Conservation (phyloP, 2,888 invertebrate genomes). For the Cerastis leucographa region DNA sequence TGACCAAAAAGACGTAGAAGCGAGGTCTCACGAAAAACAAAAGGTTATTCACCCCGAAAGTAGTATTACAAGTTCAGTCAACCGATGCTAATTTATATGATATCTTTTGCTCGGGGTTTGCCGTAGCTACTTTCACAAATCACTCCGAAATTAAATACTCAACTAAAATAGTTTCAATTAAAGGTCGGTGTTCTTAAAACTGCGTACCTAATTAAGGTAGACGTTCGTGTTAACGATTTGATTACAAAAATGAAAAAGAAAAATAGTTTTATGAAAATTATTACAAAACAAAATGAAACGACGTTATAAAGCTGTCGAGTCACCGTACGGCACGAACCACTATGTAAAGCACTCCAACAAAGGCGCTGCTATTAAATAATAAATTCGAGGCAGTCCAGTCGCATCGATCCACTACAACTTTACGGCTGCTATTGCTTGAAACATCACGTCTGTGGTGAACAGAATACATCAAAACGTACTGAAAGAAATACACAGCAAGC, state of each 20-base stretch:
- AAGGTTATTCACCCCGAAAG: constrained; percentile 44
- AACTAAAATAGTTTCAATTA: constrained; percentile 14
- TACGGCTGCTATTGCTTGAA: constrained; percentile 40
- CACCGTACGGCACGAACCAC: constrained; percentile 23
- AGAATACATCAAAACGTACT: constrained; percentile 39
- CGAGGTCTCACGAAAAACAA: constrained; percentile 32
- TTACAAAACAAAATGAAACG: constrained; percentile 28
- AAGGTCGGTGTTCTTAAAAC: constrained; percentile 17
- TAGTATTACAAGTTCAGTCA: constrained; percentile 24
- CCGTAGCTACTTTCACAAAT: not conserved
- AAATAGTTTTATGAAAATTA: constrained; percentile 1
- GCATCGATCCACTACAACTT: constrained; percentile 56
- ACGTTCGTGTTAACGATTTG: constrained; percentile 27
- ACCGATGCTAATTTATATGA: constrained; percentile 27
- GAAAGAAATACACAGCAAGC: constrained; percentile 8
- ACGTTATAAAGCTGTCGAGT: constrained; percentile 28
- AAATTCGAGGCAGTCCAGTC: constrained; percentile 52
- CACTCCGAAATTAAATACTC: not conserved
- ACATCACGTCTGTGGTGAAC: constrained; percentile 31
- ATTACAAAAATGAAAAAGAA: constrained; percentile 22
- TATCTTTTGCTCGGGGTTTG: constrained; percentile 17
- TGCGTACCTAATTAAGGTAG: not conserved
- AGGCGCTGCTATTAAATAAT: constrained; percentile 59
- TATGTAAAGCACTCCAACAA: constrained; percentile 39
- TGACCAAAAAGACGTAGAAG: constrained; percentile 6